Conservation (phyloP, 2,888 invertebrate species). For the Cosmia pyralina region DNA sequence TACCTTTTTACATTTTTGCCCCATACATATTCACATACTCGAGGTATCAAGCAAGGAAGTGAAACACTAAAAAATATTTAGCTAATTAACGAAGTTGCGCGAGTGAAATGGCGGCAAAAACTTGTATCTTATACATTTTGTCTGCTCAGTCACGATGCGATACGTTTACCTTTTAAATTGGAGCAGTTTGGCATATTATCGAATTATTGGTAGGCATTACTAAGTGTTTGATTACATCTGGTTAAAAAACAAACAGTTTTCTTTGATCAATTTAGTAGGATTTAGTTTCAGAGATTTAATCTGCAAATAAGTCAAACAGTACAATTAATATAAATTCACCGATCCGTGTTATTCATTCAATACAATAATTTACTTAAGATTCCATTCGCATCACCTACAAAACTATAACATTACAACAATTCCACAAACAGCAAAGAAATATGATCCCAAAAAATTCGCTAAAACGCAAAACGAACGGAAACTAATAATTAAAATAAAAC, state of each 20-base stretch:
- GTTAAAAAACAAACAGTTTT: background rate
- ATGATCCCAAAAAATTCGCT: slow-evolving; percentile 61
- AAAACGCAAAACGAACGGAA: slow-evolving; percentile 64
- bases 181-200: slow-evolving; percentile 39
- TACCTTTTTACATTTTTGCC: slow-evolving; percentile 1
- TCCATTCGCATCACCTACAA: slow-evolving; percentile 6
- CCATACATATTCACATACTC: slow-evolving; percentile 5
- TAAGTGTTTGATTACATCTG: background rate
- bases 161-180: slow-evolving; percentile 46
- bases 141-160: slow-evolving; percentile 50
- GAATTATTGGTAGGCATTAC: slow-evolving; percentile 9
- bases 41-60: slow-evolving; percentile 33
- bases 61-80: slow-evolving; percentile 49
- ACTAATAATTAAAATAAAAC: slow-evolving; percentile 53
- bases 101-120: slow-evolving; percentile 57
- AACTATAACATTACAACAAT: slow-evolving; percentile 39
- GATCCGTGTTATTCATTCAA: background rate
- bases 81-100: slow-evolving; percentile 52
- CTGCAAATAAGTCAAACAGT: background rate
- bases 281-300: slow-evolving; percentile 3
- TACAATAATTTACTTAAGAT: background rate
- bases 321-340: no score
- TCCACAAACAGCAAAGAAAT: slow-evolving; percentile 48
- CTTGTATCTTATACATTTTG: slow-evolving; percentile 45
- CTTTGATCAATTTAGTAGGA: background rate